Evolutionary conservation across 2,888 invertebrate genomes (phyloP).

Genomic region (Tenthredo amoena): DNA sequence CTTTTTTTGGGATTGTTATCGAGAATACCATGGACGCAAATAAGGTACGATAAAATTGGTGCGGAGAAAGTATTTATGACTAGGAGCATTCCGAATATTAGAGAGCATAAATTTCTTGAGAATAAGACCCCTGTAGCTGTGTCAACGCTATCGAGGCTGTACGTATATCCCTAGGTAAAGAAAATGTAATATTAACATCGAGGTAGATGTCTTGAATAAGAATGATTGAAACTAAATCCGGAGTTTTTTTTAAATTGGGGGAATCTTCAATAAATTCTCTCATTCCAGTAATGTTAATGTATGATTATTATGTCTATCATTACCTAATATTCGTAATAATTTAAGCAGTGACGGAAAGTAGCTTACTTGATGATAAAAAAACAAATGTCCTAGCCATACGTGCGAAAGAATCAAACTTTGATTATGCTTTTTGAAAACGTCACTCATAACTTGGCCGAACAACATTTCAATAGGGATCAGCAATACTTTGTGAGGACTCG

Average conservation of each 20-base stretch:
- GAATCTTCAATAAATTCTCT: not conserved
- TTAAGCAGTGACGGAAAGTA: not conserved
- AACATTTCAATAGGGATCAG: slow-evolving; percentile 35
- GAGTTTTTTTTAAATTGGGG: not conserved
- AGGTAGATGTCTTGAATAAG: not conserved
- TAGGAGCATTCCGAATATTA: slow-evolving; percentile 12
- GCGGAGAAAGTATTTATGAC: slow-evolving; percentile 40
- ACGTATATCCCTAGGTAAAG: slow-evolving; percentile 9
- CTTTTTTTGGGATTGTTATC: slow-evolving; percentile 26
- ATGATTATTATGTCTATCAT: not conserved
- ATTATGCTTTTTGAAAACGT: slow-evolving; percentile 60
- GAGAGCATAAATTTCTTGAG: not conserved
- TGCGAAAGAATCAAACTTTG: slow-evolving; percentile 57
- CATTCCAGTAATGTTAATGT: not conserved
- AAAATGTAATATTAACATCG: not conserved
- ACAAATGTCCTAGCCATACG: slow-evolving; percentile 54
- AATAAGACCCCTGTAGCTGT: not conserved
- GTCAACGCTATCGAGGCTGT: slow-evolving; percentile 26
- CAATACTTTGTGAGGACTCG: slow-evolving; percentile 35
- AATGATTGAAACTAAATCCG: not conserved
- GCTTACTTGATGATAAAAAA: slow-evolving; percentile 31
- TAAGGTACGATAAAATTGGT: slow-evolving; percentile 29
- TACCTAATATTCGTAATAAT: not conserved
- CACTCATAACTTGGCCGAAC: slow-evolving; percentile 55
- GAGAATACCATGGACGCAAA: slow-evolving; percentile 34